Evolutionary conservation across 1,140 invertebrate genomes (phyloP).

Genomic region (Frieseomelitta varia): DNA sequence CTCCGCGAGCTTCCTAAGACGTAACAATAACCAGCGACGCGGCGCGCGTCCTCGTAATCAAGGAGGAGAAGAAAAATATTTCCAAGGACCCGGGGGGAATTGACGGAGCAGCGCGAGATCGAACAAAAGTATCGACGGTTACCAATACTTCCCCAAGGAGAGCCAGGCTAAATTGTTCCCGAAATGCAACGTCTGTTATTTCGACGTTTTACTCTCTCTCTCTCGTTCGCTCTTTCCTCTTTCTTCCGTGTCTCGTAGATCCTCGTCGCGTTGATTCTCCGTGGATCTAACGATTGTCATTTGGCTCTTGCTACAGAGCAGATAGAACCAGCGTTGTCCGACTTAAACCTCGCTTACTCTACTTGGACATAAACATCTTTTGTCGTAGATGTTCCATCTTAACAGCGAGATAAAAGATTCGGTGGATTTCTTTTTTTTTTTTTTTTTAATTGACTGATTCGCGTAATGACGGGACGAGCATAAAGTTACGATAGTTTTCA

Average conservation of each 20-base stretch:
- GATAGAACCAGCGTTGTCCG: neutral
- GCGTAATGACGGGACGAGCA: neutral
- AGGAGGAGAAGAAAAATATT: slow-evolving; percentile 37
- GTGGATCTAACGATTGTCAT: slow-evolving; percentile 31
- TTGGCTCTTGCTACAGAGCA: neutral
- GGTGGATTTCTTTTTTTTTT: neutral
- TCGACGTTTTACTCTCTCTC: slow-evolving; percentile 19
- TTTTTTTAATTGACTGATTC: neutral
- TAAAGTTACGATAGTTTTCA: neutral
- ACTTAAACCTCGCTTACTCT: neutral
- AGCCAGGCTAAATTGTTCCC: slow-evolving; percentile 59
- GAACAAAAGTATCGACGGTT: slow-evolving; percentile 58
- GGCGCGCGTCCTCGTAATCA: slow-evolving; percentile 13
- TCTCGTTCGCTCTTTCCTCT: too few relatives aligned
- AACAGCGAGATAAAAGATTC: neutral
- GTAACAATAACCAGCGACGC: slow-evolving; percentile 20
- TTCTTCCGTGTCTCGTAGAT: neutral
- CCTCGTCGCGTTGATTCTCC: slow-evolving; percentile 15
- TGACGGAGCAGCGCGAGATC: slow-evolving; percentile 18
- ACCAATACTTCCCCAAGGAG: slow-evolving; percentile 17
- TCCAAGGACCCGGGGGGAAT: neutral
- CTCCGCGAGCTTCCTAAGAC: neutral
- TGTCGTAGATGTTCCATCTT: neutral
- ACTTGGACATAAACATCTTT: neutral
- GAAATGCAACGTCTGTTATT: slow-evolving; percentile 60